These are phyloP conservation scores for Anoura caudifer DNA, from an alignment of 2,113 vertebrate species.

Conservation along the genomic window DNA sequence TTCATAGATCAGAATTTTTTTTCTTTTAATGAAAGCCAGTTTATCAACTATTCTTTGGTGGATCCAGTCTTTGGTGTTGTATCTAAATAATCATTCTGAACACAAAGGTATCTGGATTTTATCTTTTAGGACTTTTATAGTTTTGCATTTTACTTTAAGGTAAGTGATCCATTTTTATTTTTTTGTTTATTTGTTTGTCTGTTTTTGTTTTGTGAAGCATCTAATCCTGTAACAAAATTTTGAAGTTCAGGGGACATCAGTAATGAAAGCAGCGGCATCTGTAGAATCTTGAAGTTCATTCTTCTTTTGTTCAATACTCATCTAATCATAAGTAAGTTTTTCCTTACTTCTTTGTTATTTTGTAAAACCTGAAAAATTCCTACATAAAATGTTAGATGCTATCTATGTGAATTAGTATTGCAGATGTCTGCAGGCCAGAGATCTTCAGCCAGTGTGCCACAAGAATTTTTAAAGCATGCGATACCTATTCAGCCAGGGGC, in stretches of 20 bases:
- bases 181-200: background rate
- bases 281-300: background rate
- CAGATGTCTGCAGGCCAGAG: background rate
- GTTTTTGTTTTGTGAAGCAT: background rate
- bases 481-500: background rate
- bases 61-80: background rate
- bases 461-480: background rate
- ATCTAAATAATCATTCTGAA: background rate
- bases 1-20: background rate
- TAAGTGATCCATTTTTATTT: background rate
- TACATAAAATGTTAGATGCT: background rate
- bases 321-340: background rate
- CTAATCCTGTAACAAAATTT: background rate
- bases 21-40: background rate
- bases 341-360: background rate
- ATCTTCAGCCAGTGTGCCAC: background rate
- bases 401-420: background rate
- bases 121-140: background rate
- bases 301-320: background rate
- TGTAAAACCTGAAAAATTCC: background rate
- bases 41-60: background rate
- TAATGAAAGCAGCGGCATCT: background rate
- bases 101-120: background rate
- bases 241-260: background rate
- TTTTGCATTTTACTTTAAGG: background rate